phyloP scores from a whole-genome alignment of 1,140 invertebrate species.

The Leptonema lineaticorne region DNA sequence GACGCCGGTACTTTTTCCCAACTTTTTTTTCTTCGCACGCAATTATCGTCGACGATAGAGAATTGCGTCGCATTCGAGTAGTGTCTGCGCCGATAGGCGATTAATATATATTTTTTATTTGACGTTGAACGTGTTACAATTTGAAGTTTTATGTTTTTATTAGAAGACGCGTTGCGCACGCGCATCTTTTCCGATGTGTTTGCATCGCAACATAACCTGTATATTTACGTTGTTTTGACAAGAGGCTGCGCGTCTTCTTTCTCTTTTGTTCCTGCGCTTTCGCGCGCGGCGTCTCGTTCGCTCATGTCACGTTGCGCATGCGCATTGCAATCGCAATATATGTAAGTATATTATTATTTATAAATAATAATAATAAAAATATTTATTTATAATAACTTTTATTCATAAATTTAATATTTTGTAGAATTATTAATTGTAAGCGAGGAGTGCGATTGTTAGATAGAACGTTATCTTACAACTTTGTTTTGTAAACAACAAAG shows the following conservation, averaged over 20 bases:
- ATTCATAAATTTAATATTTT: too few species aligned
- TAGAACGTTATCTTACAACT: too few species aligned
- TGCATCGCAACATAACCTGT: too few species aligned
- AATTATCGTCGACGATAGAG: neutral
- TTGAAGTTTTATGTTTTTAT: conserved; percentile 14
- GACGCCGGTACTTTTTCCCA: neutral
- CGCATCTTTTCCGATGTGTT: too few species aligned
- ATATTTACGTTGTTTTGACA: too few species aligned
- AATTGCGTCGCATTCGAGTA: neutral
- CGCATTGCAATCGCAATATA: neutral
- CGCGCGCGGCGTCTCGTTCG: neutral
- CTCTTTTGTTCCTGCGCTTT: neutral
- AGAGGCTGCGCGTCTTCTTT: neutral
- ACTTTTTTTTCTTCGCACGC: neutral
- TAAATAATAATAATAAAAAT: neutral
- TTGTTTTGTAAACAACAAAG: too few species aligned
- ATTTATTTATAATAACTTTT: neutral
- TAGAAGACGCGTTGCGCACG: too few species aligned
- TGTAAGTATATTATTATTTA: too few species aligned
- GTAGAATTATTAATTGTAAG: too few species aligned
- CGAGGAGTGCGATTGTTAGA: neutral
- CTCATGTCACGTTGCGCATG: too few species aligned
- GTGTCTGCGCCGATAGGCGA: neutral
- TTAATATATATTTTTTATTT: neutral
- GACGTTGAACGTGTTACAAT: neutral